A percentile compares a stretch with the other conserved stretches of the same genome.
These are phyloP conservation scores for Nylanderia fulva DNA, from an alignment of 1,140 invertebrate genomes.

Conservation along the genomic window DNA sequence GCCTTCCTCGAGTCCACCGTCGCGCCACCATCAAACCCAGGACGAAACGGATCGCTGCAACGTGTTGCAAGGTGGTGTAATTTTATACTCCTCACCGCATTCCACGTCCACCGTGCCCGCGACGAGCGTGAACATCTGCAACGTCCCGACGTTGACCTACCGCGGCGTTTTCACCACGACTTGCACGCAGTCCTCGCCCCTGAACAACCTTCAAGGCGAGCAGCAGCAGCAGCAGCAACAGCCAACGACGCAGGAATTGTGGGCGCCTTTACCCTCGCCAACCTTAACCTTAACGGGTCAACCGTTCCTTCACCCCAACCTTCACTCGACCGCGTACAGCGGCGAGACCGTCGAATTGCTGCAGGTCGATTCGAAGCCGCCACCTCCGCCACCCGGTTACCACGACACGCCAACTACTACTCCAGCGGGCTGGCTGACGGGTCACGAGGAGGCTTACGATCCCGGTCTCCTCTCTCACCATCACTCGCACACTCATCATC, in stretches of 20 bases:
- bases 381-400: slow-evolving; percentile 80
- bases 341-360: slow-evolving; percentile 83
- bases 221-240: slow-evolving; percentile 79
- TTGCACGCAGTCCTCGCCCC: slow-evolving; percentile 86
- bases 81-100: slow-evolving; percentile 82
- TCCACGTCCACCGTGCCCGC: slow-evolving; percentile 74
- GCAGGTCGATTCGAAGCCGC: slow-evolving; percentile 83
- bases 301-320: slow-evolving; percentile 80
- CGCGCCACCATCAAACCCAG: slow-evolving; percentile 80
- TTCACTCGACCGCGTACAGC: slow-evolving; percentile 79
- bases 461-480: slow-evolving; percentile 81
- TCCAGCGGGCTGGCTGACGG: slow-evolving; percentile 82
- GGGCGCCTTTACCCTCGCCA: slow-evolving; percentile 85
- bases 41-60: slow-evolving; percentile 83
- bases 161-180: slow-evolving; percentile 90
- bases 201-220: slow-evolving; percentile 82
- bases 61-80: slow-evolving; percentile 82
- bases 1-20: slow-evolving; percentile 84
- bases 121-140: slow-evolving; percentile 87
- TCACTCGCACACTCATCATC: slow-evolving; percentile 80
- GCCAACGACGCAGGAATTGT: slow-evolving; percentile 80
- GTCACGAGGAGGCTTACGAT: slow-evolving; percentile 92
- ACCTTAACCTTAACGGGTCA: slow-evolving; percentile 81
- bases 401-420: slow-evolving; percentile 80
- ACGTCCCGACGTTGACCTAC: slow-evolving; percentile 86